Base-by-base conservation (phyloP, 2,888 invertebrate species). In the Oxyteleia sp. region DNA sequence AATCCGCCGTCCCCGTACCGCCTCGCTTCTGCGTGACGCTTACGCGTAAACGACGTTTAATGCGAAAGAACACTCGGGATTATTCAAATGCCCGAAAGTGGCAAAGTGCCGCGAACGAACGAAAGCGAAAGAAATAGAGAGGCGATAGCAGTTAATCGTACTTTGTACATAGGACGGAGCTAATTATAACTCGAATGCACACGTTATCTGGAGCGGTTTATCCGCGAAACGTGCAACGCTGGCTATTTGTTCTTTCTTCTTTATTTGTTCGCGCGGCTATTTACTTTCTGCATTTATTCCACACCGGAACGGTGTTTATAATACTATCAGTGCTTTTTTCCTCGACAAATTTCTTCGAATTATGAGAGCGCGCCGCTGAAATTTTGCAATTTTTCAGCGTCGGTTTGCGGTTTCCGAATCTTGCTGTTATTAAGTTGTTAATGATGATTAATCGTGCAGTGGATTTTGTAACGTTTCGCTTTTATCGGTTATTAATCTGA, bases 161-260 rank as follows among this genome's bases (percentile, higher is more conserved):
- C 53, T 38, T 72, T 72, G 51, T 66, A 80, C 63, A 53, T 72
- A 72, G 66, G 57, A 66, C 66, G 59, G 23, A 72, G 61, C 80
- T 80, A 80, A 80, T 72, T 80, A 72, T 72, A 72, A 72, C 72
- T 47, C 72, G 32, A 72, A 80, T 69, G 72, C 53, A 61, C 59
- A 61, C 66, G 66, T 66, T 80, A 80, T 80, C 66, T 80, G 45
- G 64, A 72, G 41, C 69, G 57, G 69, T 79, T 79, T 79, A 79
- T 79, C 66, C 72, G 61, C 72, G 66, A 80, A 66, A 72, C 59
- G 72, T 66, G 72, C 72, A 80, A 41, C 61, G 59, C 35, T 72
- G 59, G 64, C 61, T 80, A 72, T 80, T 72, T 80, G 59, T 80
- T 72, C 72, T 66, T 72, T 66, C 66, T 72, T 72, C 66, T 80